These are phyloP conservation scores for Morinoia aosen DNA, from an alignment of 2,888 invertebrate species.

Conservation along the genomic window DNA sequence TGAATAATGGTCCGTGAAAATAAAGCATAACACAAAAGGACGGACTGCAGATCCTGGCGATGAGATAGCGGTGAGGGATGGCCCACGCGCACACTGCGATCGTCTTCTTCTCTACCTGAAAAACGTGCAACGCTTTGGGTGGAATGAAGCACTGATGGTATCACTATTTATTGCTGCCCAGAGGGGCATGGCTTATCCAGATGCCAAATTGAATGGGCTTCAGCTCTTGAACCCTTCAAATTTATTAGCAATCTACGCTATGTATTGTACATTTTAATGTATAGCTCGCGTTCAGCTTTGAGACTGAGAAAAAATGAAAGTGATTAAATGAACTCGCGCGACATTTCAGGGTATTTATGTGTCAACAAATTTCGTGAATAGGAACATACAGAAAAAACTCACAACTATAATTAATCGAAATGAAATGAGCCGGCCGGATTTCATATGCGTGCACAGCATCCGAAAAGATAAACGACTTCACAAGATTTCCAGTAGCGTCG, in stretches of 20 bases:
- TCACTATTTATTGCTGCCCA: background rate
- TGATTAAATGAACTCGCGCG: no score
- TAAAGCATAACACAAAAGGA: background rate
- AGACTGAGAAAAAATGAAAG: background rate
- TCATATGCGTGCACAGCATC: background rate
- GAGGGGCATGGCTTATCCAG: background rate
- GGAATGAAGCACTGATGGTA: background rate
- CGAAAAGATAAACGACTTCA: no score
- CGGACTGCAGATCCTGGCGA: background rate
- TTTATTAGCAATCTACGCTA: background rate
- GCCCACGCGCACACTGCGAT: background rate
- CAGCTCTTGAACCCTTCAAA: background rate
- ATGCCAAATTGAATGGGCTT: background rate
- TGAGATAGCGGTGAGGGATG: background rate
- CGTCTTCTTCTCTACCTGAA: conserved; percentile 2
- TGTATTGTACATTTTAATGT: background rate
- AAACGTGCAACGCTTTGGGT: background rate
- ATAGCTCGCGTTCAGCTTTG: background rate
- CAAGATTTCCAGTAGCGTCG: no score
- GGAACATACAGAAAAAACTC: no score
- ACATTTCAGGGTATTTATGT: no score
- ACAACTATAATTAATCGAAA: no score
- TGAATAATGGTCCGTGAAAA: no score
- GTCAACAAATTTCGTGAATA: no score
- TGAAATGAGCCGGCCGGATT: background rate